Evolutionary conservation across 2,888 invertebrate species (phyloP).

Genomic region (Calephelis perditalis): DNA sequence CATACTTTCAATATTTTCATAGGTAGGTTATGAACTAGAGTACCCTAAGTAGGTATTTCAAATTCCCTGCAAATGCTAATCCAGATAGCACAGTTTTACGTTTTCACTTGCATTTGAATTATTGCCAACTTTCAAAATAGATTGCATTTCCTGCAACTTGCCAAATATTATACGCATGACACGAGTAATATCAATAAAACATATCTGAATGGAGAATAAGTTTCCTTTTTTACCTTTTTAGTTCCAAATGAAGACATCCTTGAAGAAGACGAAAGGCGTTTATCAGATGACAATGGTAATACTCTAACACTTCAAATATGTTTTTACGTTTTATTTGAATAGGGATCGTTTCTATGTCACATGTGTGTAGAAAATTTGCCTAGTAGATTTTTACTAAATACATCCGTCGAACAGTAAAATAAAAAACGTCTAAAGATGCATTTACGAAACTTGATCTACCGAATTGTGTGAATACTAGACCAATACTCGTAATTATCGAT

Average conservation of each 20-base stretch:
- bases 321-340: too few species aligned
- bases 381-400: too few species aligned
- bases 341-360: too few species aligned
- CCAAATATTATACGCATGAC: conserved; percentile 30
- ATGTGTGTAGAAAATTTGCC: too few species aligned
- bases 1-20: too few species aligned
- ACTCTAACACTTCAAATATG: background rate
- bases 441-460: too few species aligned
- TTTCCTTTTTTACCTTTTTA: conserved; percentile 43
- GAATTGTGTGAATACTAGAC: too few species aligned
- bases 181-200: conserved; percentile 13
- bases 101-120: conserved; percentile 28
- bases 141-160: conserved; percentile 26
- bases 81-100: background rate
- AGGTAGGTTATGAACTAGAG: too few species aligned
- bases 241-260: conserved; percentile 74
- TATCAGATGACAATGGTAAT: conserved; percentile 67
- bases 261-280: conserved; percentile 70
- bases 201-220: conserved; percentile 15
- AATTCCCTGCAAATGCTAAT: conserved; percentile 9
- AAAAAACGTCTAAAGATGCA: too few species aligned
- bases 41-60: too few species aligned
- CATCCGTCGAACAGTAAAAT: too few species aligned
- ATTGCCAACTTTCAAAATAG: conserved; percentile 30
- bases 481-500: too few species aligned